These are phyloP conservation scores for Ectemnius cavifrons DNA, from an alignment of 2,888 invertebrate species.

Conservation along the genomic window DNA sequence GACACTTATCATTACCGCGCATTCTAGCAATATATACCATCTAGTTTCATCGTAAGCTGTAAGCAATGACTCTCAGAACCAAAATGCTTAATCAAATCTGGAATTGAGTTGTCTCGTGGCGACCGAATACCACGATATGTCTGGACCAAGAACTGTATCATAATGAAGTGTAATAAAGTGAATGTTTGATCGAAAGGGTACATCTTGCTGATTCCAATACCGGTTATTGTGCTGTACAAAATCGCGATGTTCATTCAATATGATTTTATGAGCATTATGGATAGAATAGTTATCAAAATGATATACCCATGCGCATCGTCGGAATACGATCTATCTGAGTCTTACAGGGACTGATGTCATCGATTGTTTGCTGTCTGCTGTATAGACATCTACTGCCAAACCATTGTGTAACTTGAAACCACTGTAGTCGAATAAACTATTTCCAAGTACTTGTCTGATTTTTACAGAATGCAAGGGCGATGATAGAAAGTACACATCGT, in stretches of 20 bases:
- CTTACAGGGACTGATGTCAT: conserved; percentile 31
- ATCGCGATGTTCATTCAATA: neutral
- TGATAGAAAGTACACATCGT: neutral
- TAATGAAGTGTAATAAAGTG: conserved; percentile 52
- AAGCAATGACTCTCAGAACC: conserved; percentile 25
- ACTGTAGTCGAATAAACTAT: conserved; percentile 60
- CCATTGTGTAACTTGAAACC: conserved; percentile 50
- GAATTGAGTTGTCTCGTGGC: conserved; percentile 53
- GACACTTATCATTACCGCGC: too few species aligned
- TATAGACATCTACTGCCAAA: conserved; percentile 49
- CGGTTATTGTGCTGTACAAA: conserved; percentile 16
- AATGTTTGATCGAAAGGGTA: conserved; percentile 40
- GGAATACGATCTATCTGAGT: too few species aligned
- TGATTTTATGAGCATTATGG: too few species aligned
- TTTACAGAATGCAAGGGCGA: neutral
- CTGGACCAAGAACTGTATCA: conserved; percentile 66
- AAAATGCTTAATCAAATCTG: conserved; percentile 48
- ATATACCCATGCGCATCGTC: too few species aligned
- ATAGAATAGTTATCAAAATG: too few species aligned
- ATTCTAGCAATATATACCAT: conserved; percentile 33
- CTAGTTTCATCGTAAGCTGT: conserved; percentile 6
- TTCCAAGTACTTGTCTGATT: conserved; percentile 28
- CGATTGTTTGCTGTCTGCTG: conserved; percentile 54
- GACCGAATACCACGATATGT: conserved; percentile 52
- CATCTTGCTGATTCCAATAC: conserved; percentile 20